Base-by-base conservation (phyloP, 2,113 vertebrate species). In the Electrona antarctica region DNA sequence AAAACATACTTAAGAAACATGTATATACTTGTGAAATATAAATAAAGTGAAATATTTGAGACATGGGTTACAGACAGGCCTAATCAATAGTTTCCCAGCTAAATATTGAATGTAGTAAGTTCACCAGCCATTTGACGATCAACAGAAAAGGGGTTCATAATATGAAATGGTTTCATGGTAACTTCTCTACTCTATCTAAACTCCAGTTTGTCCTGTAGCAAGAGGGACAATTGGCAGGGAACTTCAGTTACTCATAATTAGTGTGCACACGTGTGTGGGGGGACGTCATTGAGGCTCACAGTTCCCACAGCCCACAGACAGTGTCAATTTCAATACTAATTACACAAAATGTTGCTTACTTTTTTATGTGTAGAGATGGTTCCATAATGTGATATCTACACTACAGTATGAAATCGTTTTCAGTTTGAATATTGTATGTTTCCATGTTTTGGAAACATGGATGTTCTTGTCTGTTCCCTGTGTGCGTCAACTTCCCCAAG, bases 341-440 rank as follows among this genome's bases (percentile, higher is more conserved):
- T 12, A 51, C 4, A 4, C 12, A 45, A 2, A 52, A 41, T 7
- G 64, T 7, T 46, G 8, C 14, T 13, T 45, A 59, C 61, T 47
- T 28, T 50, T 33, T 49, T 72, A 57, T 47, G 46, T 13, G 55
- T 77, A 41, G 33, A 41, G 33, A 0, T 4, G 33, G 33, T 41
- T 41, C 33, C 5, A 41, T 41, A 41, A 41, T 41, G 21, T 21
- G 21, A 21, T 21, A 21, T 21, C 21, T 21, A 21, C 21, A 21
- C 21, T 21, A 21, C 21, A 21, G 21, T 21, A 21, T 21, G 21
- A 21, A 21, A 21, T 41, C 33, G 1, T 41, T 41, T 41, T 41
- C 33, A 41, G 55, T 75, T 69, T 60, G 63, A 67, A 74, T 73
- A 7, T 69, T 0, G n/a, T 64, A 70, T 51, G 77, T 67, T 6